Percentiles rank a stretch among this genome's conserved stretches.
These are phyloP conservation scores for Laticauda laticaudata DNA, from an alignment of 2,113 vertebrate genomes.

Conservation along the genomic window DNA sequence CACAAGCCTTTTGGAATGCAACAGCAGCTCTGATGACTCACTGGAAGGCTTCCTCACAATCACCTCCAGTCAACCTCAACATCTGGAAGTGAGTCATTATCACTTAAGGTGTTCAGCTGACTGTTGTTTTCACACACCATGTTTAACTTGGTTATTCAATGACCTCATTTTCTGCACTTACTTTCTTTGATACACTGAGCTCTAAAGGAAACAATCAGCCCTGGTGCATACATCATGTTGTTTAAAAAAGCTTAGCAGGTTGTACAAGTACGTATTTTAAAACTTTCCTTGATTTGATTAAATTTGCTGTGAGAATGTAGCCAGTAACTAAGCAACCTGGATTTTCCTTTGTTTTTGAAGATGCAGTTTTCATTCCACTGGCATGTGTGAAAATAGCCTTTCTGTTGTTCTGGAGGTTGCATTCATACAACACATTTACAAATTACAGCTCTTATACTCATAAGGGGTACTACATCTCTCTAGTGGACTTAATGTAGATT, in stretches of 20 bases:
- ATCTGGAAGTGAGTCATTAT: not conserved
- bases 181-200: not conserved
- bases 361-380: not conserved
- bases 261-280: not conserved
- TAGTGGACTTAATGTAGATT: not conserved
- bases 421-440: not conserved
- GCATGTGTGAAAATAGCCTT: not conserved
- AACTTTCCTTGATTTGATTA: not conserved
- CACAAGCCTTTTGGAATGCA: not conserved
- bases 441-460: not conserved
- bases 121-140: not conserved
- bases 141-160: not conserved
- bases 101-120: not conserved
- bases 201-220: not conserved
- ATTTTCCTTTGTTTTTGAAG: not conserved
- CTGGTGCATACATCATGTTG: not conserved
- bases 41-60: not conserved
- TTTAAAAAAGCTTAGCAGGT: not conserved
- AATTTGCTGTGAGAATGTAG: not conserved
- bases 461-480: not conserved
- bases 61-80: not conserved
- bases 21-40: not conserved
- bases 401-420: not conserved
- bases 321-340: not conserved
- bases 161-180: not conserved